Percentiles rank a stretch among this genome's conserved stretches.
Evolutionary conservation across 2,797 vertebrate genomes (phyloP).

Genomic region (Steatocranus sp.): DNA sequence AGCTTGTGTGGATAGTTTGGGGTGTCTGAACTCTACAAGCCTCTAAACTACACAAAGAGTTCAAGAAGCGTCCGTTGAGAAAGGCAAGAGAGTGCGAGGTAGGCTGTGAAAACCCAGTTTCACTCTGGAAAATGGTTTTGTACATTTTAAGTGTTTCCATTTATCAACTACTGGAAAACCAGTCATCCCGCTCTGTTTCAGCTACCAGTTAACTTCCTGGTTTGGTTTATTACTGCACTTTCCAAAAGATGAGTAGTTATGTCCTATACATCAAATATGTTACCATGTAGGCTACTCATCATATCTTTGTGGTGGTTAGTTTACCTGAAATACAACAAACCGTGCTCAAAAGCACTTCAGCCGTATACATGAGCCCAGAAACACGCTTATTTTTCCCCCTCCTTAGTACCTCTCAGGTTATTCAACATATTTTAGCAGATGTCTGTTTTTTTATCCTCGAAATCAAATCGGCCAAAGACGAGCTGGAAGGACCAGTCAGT

Average conservation of each 20-base stretch:
- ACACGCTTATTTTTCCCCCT: background rate
- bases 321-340: background rate
- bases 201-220: constrained; percentile 36
- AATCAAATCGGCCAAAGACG: background rate
- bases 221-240: background rate
- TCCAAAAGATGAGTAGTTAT: background rate
- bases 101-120: background rate
- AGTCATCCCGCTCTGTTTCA: background rate
- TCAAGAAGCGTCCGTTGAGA: background rate
- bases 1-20: background rate
- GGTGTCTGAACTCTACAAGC: background rate
- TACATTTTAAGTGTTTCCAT: background rate
- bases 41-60: background rate
- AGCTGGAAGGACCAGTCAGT: background rate
- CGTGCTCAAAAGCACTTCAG: background rate
- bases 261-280: background rate
- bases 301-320: background rate
- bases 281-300: background rate
- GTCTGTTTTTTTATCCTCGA: background rate
- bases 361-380: background rate
- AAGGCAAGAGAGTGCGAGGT: constrained; percentile 26
- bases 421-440: background rate
- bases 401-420: background rate
- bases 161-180: background rate
- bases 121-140: background rate